Evolutionary conservation across 2,113 vertebrate species (phyloP).

Genomic region (Phasianus colchicus): DNA sequence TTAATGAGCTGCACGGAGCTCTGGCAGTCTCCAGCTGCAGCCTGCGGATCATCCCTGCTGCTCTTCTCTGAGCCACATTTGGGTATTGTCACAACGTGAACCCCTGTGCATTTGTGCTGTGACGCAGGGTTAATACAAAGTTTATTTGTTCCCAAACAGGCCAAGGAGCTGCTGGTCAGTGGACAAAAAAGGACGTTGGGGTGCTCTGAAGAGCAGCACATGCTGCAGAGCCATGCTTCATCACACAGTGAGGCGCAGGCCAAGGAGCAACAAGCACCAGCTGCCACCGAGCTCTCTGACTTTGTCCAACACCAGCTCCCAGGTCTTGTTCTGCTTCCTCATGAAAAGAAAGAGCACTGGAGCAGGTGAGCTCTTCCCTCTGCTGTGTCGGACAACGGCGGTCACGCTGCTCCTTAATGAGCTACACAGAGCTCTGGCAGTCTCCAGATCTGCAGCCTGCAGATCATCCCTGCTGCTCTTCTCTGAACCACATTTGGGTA

Average conservation of each 20-base stretch:
- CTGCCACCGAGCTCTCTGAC: background rate
- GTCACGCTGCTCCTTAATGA: background rate
- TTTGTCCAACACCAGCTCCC: background rate
- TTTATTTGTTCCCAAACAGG: background rate
- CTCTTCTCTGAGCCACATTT: background rate
- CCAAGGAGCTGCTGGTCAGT: too few relatives aligned
- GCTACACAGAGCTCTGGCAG: background rate
- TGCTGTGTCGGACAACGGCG: too few relatives aligned
- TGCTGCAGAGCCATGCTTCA: background rate
- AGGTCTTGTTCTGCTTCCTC: background rate
- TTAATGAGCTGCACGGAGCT: background rate
- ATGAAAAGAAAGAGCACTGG: background rate
- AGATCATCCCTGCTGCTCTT: background rate
- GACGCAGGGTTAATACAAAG: background rate
- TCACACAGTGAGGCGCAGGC: background rate
- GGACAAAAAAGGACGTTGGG: background rate
- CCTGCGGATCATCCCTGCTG: accelerated
- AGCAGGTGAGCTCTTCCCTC: background rate
- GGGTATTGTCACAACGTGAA: background rate
- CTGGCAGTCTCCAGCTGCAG: accelerated
- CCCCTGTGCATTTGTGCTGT: background rate
- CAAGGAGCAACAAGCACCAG: background rate
- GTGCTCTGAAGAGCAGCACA: background rate
- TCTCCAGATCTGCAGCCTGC: accelerated
- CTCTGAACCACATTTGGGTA: background rate